A percentile compares a stretch with the other conserved stretches of the same genome.
phyloP scores from a whole-genome alignment of 2,888 invertebrate genomes.

The Unio pictorum region DNA sequence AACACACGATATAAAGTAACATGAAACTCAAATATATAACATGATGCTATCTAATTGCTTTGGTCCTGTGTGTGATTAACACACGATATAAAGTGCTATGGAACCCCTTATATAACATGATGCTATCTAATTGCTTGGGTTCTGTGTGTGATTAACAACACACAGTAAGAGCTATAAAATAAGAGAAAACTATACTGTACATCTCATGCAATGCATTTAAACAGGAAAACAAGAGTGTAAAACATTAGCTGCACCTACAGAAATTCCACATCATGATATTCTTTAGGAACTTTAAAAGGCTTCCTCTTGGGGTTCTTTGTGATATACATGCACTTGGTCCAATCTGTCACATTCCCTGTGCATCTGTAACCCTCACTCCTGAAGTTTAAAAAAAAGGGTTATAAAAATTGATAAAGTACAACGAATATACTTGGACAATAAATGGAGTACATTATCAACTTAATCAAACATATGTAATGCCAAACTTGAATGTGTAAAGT shows the following conservation, averaged over 20 bases:
- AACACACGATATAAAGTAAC: neutral
- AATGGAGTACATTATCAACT: too few relatives aligned
- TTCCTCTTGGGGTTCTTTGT: conserved; percentile 82
- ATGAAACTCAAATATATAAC: too few relatives aligned
- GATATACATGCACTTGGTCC: conserved; percentile 87
- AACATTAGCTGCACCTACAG: conserved; percentile 54
- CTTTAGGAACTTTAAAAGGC: conserved; percentile 80
- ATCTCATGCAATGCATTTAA: too few relatives aligned
- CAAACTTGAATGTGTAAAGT: too few relatives aligned
- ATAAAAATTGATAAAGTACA: too few relatives aligned
- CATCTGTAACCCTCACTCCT: conserved; percentile 85
- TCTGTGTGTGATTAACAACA: neutral
- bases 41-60: too few relatives aligned
- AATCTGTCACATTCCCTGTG: conserved; percentile 86
- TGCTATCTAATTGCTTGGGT: too few relatives aligned
- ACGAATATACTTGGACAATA: too few relatives aligned
- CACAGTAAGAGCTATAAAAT: neutral
- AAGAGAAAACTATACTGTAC: neutral
- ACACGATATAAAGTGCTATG: too few relatives aligned
- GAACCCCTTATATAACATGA: too few relatives aligned
- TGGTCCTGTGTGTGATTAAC: neutral
- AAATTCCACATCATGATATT: conserved; percentile 74
- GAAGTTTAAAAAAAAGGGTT: neutral
- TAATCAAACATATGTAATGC: too few relatives aligned
- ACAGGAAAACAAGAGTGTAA: neutral